Conservation (phyloP, 2,113 vertebrate genomes). For the Semnornis frantzii region DNA sequence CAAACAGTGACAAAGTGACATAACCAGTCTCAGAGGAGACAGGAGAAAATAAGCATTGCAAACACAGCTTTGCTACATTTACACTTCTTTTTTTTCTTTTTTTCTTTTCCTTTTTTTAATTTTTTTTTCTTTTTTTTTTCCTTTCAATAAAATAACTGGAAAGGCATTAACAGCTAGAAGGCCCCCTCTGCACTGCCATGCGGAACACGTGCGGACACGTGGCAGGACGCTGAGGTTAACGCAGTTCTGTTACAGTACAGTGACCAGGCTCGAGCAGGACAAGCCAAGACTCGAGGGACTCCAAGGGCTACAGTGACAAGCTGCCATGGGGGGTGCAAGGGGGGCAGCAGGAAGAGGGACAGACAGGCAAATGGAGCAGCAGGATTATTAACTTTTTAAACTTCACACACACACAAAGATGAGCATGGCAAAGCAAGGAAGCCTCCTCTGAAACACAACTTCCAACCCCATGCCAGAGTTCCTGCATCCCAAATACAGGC, state of each 20-base stretch:
- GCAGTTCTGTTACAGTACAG: conserved; percentile 48
- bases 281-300: not conserved
- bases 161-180: conserved; percentile 64
- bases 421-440: not conserved
- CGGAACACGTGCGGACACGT: not conserved
- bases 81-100: conserved; percentile 5
- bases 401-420: not conserved
- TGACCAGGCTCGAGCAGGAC: not conserved
- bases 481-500: not conserved
- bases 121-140: not conserved
- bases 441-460: not conserved
- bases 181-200: conserved; percentile 25
- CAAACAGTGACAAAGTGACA: conserved; percentile 58
- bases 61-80: conserved; percentile 68
- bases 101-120: not conserved
- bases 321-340: not conserved
- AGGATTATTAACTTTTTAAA: not conserved
- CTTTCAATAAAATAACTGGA: conserved; percentile 43
- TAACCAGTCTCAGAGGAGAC: conserved; percentile 47
- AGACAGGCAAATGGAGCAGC: conserved; percentile 12
- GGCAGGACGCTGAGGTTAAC: conserved; percentile 40
- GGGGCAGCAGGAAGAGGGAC: not conserved
- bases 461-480: not conserved
- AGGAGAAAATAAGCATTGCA: conserved; percentile 30
- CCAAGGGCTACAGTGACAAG: not conserved